Base-by-base conservation (phyloP, 2,888 invertebrate genomes). In the Candidula unifasciata region DNA sequence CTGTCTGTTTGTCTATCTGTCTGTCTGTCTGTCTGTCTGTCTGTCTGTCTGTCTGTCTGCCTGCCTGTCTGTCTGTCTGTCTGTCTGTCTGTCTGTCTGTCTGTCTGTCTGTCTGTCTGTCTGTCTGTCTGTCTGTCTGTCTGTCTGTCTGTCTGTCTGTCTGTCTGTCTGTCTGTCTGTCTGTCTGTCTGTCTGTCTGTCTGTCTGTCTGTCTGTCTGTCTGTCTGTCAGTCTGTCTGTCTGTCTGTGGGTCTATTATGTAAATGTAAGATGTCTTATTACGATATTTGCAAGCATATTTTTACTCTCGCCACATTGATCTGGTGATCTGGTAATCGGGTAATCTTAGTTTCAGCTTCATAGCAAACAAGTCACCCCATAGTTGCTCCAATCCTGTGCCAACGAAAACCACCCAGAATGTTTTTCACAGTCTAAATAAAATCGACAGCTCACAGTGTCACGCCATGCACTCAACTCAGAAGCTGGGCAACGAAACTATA, bases 141-240 rank as follows among this genome's bases (percentile, higher is more conserved):
- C 27, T 37, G 16, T 37, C n/a, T 74, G n/a, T 74, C 21, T 74
- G n/a, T 33, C 35, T 37, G 30, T 74, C 44, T 74, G 44, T 74
- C 74, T 74, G 74, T 74, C 74, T 74, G 44, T 37, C 74, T 74
- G 74, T 74, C 74, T 74, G 74, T 74, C 74, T 74, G 74, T 74
- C 74, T 74, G 74, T 74, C 78, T 78, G 78, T 78, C 78, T 78
- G 78, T 78, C 78, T 78, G 78, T 78, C 78, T 78, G 78, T 78
- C 78, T 66, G 37, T 64, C 60, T 60, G n/a, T n/a, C 18, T n/a
- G n/a, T 60, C 60, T n/a, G 18, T 60, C 6, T 69, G 6, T 69
- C 69, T 54, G 2, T 74, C 27, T 74, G 0, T 54, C 2, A 16
- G 10, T 74, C n/a, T 27, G 2, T 54, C 27, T 74, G 16, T 54